phyloP scores from a whole-genome alignment of 2,888 invertebrate genomes.

The Panopea generosa region DNA sequence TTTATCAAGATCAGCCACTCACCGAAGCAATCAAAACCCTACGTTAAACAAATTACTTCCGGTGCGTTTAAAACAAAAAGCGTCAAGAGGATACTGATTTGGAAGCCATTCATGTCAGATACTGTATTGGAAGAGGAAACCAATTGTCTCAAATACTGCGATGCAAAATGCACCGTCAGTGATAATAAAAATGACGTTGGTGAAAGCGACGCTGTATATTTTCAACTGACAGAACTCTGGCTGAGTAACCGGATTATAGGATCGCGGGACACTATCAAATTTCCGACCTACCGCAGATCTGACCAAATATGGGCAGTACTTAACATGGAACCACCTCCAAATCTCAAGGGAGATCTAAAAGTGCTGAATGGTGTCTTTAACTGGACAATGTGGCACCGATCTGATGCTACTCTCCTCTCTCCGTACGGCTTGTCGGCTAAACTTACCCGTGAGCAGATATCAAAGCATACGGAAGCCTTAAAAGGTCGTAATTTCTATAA shows the following conservation, averaged over 20 bases:
- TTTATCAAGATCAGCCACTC: too few relatives aligned
- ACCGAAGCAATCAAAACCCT: too few relatives aligned
- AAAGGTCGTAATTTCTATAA: slow-evolving; percentile 42
- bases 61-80: slow-evolving; percentile 30
- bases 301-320: slow-evolving; percentile 74
- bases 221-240: slow-evolving; percentile 70
- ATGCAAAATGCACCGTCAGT: slow-evolving; percentile 46
- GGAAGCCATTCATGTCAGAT: slow-evolving; percentile 29
- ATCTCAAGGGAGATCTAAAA: slow-evolving; percentile 62
- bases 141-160: slow-evolving; percentile 28
- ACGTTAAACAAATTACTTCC: too few relatives aligned
- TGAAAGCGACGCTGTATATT: slow-evolving; percentile 70
- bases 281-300: slow-evolving; percentile 61
- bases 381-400: slow-evolving; percentile 74
- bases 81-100: slow-evolving; percentile 45
- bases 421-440: slow-evolving; percentile 61
- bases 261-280: slow-evolving; percentile 37
- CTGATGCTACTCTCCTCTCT: slow-evolving; percentile 68
- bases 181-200: slow-evolving; percentile 59
- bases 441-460: slow-evolving; percentile 26
- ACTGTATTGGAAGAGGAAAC: slow-evolving; percentile 11
- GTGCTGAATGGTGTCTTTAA: slow-evolving; percentile 69
- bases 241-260: slow-evolving; percentile 40
- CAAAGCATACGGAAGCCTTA: slow-evolving; percentile 21
- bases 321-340: slow-evolving; percentile 72